Percentiles rank a stretch among this genome's conserved stretches.
Conservation (phyloP, 2,888 invertebrate species). For the Geotrupes spiniger region DNA sequence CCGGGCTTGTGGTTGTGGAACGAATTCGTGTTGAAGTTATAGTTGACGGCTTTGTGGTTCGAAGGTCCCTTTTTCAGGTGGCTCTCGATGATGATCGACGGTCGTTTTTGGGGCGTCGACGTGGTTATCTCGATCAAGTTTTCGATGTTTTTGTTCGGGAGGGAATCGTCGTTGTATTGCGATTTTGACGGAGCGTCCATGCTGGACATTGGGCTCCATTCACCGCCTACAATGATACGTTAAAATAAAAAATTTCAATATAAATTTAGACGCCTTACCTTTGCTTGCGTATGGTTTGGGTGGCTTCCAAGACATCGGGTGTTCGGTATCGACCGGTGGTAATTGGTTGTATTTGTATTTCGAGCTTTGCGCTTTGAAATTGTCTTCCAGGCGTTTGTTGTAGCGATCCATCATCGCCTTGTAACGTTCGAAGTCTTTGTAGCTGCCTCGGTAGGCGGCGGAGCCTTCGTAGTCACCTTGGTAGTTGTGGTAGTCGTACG, state of each 20-base stretch:
- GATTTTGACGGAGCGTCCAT: background rate
- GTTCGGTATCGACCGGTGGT: background rate
- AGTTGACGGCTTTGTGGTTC: background rate
- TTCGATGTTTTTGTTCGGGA: constrained; percentile 11
- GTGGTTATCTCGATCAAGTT: constrained; percentile 14
- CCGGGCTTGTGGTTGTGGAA: constrained; percentile 8
- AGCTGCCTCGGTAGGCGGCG: background rate
- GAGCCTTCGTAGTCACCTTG: background rate
- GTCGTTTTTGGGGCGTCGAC: constrained; percentile 14
- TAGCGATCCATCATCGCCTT: constrained; percentile 12
- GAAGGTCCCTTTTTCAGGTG: background rate
- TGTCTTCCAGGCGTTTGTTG: constrained; percentile 12
- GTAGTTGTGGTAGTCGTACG: background rate
- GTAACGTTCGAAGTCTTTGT: constrained; percentile 8
- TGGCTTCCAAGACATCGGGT: background rate
- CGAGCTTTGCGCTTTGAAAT: constrained; percentile 8
- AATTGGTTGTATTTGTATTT: background rate
- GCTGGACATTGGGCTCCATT: constrained; percentile 11
- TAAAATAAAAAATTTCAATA: background rate
- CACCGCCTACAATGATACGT: background rate
- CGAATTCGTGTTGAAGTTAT: constrained; percentile 4
- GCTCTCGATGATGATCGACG: constrained; percentile 12
- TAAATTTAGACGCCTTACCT: background rate
- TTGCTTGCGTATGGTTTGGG: background rate
- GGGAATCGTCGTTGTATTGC: constrained; percentile 5